Percentiles rank a stretch among this genome's conserved stretches.
phyloP scores from a whole-genome alignment of 2,888 invertebrate species.

The Oscheius onirici region DNA sequence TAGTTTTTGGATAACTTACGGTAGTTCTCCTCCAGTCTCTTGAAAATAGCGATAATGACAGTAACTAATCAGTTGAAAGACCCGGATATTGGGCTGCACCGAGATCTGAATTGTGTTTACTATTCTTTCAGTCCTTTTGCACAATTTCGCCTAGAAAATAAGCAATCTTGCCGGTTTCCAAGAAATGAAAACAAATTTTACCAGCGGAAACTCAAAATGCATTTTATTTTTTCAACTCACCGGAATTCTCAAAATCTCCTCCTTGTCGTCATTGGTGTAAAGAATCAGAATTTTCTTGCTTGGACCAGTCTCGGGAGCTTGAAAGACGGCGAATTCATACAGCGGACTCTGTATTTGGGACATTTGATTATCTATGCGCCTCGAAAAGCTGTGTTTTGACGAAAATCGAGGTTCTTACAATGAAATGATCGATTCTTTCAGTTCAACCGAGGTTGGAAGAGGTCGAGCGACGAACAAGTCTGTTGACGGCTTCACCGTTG shows the following conservation, averaged over 20 bases:
- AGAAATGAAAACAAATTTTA: too few species aligned
- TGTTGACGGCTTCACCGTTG: background rate
- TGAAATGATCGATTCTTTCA: conserved; percentile 24
- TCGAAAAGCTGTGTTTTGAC: background rate
- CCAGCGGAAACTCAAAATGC: background rate
- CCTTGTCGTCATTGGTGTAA: conserved; percentile 26
- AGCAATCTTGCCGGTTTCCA: too few species aligned
- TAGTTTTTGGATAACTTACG: background rate
- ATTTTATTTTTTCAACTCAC: background rate
- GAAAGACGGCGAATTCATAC: conserved; percentile 38
- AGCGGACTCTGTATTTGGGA: conserved; percentile 38
- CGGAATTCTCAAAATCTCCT: background rate
- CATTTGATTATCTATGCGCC: conserved; percentile 6
- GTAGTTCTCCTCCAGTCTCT: conserved; percentile 9
- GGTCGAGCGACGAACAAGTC: conserved; percentile 27
- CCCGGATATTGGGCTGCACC: conserved; percentile 37
- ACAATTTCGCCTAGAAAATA: too few species aligned
- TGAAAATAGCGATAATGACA: conserved; percentile 35
- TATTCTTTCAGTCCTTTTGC: too few species aligned
- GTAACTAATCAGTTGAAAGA: conserved; percentile 44
- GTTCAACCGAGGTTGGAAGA: conserved; percentile 29
- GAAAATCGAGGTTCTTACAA: background rate
- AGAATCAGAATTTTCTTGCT: conserved; percentile 39
- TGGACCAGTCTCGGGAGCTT: conserved; percentile 25
- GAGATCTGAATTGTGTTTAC: conserved; percentile 29